Evolutionary conservation across 2,888 invertebrate species (phyloP).

Genomic region (Parnassius smintheus): DNA sequence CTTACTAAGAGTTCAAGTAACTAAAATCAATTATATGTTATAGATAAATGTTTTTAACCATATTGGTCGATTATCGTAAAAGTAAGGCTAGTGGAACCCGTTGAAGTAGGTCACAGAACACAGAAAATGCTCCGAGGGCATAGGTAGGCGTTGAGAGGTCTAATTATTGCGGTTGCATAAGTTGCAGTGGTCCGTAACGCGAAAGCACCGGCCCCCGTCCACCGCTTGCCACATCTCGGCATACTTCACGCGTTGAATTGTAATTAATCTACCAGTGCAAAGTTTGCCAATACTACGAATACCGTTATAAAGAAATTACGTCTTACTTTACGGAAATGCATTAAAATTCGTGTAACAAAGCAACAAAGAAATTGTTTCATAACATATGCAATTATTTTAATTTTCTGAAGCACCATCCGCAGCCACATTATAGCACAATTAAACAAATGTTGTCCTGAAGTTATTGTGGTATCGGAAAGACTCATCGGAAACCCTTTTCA

Average conservation of each 20-base stretch:
- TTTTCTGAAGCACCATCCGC: too few relatives aligned
- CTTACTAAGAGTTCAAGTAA: background rate
- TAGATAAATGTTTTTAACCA: background rate
- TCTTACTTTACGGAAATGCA: background rate
- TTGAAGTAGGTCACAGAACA: background rate
- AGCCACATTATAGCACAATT: too few relatives aligned
- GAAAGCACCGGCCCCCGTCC: slow-evolving; percentile 31
- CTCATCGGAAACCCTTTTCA: too few relatives aligned
- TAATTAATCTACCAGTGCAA: slow-evolving; percentile 11
- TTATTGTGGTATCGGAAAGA: too few relatives aligned
- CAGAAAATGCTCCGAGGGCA: too few relatives aligned
- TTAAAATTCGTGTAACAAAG: background rate
- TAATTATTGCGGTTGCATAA: slow-evolving; percentile 45
- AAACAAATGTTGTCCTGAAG: too few relatives aligned
- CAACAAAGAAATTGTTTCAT: too few relatives aligned
- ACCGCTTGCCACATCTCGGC: slow-evolving; percentile 36
- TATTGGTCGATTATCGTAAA: background rate
- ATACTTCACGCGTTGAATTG: slow-evolving; percentile 30
- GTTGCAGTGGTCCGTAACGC: slow-evolving; percentile 30
- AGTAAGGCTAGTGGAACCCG: background rate
- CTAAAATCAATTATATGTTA: background rate
- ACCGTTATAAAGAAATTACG: background rate
- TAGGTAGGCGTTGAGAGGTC: background rate
- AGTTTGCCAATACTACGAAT: slow-evolving; percentile 11
- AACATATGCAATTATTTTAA: too few relatives aligned